Evolutionary conservation across 1,140 invertebrate genomes (phyloP), one percentile per base, ranked within the genome.

Genomic region (Monochamus saltuarius): DNA sequence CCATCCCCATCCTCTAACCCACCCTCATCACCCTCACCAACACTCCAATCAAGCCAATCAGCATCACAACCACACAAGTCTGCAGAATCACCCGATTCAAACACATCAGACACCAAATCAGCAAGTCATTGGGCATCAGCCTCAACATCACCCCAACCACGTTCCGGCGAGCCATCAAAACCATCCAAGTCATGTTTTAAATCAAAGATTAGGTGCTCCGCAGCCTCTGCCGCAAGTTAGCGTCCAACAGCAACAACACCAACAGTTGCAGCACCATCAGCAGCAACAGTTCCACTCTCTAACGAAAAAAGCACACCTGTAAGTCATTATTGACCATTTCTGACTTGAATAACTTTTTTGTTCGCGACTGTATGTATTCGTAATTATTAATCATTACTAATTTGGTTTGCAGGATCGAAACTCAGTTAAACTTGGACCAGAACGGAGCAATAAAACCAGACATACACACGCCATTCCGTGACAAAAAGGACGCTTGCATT

Each of bases 361-460:
- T 52, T 6, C 13, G 7, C 22, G 1, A 16, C 16, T 42, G 39
- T n/a, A 16, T 7, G 7, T n/a, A 29, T 29, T 29, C n/a, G n/a
- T n/a, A n/a, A n/a, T n/a, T n/a, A n/a, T 29, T 29, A 29, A 29
- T 29, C 22, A 29, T 29, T 29, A 2, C 6, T 29, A 2, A 14
- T n/a, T 43, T 60, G 47, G 36, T 61, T 70, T 71, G 43, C 59
- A 85, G 83, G 65, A 79, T 94, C 70, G 88, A 91, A 62, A 85
- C 90, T 61, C 89, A 91, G 73, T 71, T 92, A 58, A 84, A 85
- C 73, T 84, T 85, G 42, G 92, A 95, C 80, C 90, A 93, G 77
- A 84, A 85, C 67, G 87, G 85, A 58, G 91, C 87, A 37, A 68
- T 87, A 8, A 86, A 87, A 72, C 89, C 92, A 7, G 90, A 94